These are phyloP conservation scores for Diabrotica undecimpunctata DNA, from an alignment of 1,140 invertebrate genomes.

Conservation along the genomic window DNA sequence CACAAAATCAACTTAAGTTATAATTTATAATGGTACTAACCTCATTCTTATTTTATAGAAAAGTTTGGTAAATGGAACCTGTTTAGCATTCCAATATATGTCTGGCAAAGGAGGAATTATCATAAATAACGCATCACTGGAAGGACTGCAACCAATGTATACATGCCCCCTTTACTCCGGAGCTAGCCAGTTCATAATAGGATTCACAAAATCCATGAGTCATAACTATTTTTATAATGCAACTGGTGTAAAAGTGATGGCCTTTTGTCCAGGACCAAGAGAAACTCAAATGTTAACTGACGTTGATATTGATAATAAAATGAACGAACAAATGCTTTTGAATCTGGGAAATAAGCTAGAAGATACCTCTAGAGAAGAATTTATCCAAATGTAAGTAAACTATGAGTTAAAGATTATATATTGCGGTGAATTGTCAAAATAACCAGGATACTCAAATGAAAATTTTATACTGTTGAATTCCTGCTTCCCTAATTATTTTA, in stretches of 20 bases:
- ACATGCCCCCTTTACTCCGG: constrained; percentile 50
- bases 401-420: background rate
- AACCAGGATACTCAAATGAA: no score
- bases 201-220: constrained; percentile 48
- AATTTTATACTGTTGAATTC: no score
- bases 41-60: constrained; percentile 34
- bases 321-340: background rate
- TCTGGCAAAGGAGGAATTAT: constrained; percentile 48
- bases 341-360: background rate
- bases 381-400: background rate
- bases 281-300: constrained; percentile 42
- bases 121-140: constrained; percentile 48
- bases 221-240: constrained; percentile 39
- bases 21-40: background rate
- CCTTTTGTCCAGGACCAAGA: constrained; percentile 46
- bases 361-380: background rate
- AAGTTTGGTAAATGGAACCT: constrained; percentile 44
- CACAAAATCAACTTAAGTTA: no score
- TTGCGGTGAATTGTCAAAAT: no score
- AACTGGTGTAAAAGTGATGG: constrained; percentile 48
- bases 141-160: constrained; percentile 47
- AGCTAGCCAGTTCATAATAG: constrained; percentile 54
- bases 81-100: constrained; percentile 50
- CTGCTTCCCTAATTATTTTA: no score
- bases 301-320: constrained; percentile 20